Evolutionary conservation across 2,113 vertebrate genomes (phyloP).

Genomic region (Baryphthengus martii): DNA sequence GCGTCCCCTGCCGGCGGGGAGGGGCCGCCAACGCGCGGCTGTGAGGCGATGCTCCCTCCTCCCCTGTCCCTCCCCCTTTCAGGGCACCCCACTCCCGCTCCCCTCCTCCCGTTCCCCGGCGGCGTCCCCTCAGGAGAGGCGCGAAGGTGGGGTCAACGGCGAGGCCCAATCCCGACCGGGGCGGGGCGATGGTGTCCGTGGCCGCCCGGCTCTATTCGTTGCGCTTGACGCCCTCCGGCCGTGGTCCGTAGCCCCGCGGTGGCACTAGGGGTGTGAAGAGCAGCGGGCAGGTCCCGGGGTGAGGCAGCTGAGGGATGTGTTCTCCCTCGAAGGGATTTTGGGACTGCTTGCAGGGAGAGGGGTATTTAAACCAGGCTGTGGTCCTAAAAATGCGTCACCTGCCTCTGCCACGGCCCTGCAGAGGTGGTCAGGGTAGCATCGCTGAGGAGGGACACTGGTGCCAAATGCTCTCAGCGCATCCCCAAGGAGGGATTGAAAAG

Average conservation of each 20-base stretch:
- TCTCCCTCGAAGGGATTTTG: neutral
- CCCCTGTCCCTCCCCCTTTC: too few relatives aligned
- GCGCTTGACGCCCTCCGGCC: too few relatives aligned
- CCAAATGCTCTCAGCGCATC: neutral
- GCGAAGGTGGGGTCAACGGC: neutral
- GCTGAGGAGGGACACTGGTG: neutral
- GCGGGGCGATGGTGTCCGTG: accelerated
- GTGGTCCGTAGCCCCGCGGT: too few relatives aligned
- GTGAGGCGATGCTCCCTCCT: accelerated
- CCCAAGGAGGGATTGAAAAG: neutral
- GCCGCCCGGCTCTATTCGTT: too few relatives aligned
- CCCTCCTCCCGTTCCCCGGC: neutral
- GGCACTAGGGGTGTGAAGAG: neutral
- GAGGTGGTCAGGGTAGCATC: neutral
- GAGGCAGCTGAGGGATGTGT: neutral
- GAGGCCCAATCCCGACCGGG: neutral
- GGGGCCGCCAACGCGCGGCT: neutral
- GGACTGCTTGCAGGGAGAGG: too few relatives aligned
- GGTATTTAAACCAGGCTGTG: too few relatives aligned
- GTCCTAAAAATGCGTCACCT: accelerated
- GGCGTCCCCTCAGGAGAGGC: neutral
- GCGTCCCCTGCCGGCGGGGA: neutral
- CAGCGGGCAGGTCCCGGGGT: neutral
- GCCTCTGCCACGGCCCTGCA: neutral
- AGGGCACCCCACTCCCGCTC: too few relatives aligned